Evolutionary conservation across 2,888 invertebrate species (phyloP).

Genomic region (Gisinianus flammeolus): DNA sequence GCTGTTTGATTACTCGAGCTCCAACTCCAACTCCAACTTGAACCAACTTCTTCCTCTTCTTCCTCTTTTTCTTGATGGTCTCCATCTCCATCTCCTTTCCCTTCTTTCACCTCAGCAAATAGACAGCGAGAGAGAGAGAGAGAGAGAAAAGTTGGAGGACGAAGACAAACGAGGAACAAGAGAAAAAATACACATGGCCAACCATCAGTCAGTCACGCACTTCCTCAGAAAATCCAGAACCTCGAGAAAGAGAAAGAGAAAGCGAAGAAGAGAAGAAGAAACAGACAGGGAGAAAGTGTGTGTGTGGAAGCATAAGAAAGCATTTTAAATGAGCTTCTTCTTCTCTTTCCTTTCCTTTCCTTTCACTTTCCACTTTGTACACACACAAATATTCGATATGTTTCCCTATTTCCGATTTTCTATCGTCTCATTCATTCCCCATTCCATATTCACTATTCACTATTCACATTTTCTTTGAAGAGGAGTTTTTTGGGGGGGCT

Average conservation of each 20-base stretch:
- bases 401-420: too few relatives aligned
- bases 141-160: not conserved
- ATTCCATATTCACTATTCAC: too few relatives aligned
- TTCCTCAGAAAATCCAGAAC: not conserved
- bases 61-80: too few relatives aligned
- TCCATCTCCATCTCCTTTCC: too few relatives aligned
- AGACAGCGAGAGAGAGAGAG: not conserved
- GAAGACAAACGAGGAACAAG: not conserved
- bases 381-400: not conserved
- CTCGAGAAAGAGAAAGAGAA: not conserved
- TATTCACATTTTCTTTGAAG: too few relatives aligned
- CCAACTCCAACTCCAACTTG: too few relatives aligned
- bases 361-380: not conserved
- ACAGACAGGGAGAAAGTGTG: not conserved
- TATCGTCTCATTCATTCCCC: not conserved
- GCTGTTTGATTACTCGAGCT: too few relatives aligned
- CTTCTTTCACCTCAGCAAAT: too few relatives aligned
- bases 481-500: too few relatives aligned
- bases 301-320: not conserved
- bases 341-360: not conserved
- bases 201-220: constrained; percentile 1
- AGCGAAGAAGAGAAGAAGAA: not conserved
- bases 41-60: too few relatives aligned
- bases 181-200: constrained; percentile 15
- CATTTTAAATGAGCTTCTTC: not conserved